These are phyloP conservation scores for Trididemnum clinides DNA, from an alignment of 23 tunicate species.

Conservation along the genomic window DNA sequence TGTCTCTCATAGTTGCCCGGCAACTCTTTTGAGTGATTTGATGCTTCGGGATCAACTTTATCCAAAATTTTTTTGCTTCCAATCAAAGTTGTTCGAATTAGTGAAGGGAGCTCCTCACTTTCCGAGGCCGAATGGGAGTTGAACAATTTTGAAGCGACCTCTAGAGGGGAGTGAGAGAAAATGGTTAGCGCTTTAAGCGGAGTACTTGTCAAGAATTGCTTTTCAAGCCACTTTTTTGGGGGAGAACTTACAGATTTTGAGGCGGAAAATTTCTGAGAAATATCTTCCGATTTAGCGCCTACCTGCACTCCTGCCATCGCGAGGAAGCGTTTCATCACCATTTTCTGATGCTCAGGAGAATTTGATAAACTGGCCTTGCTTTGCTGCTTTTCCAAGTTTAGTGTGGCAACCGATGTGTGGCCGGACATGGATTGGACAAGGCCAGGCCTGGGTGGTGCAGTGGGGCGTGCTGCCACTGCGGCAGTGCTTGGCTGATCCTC, in stretches of 20 bases:
- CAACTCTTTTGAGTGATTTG: no score
- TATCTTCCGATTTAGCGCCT: neutral
- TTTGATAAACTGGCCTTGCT: neutral
- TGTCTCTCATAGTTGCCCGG: no score
- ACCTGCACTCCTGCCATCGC: neutral
- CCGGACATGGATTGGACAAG: neutral
- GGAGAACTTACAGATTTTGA: neutral
- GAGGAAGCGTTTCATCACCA: neutral
- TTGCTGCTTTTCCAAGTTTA: neutral
- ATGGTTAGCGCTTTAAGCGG: neutral
- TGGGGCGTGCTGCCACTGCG: neutral
- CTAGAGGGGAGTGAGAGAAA: neutral
- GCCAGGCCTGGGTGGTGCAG: neutral
- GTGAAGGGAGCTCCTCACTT: no score
- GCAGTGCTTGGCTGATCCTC: no score
- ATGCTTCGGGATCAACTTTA: no score
- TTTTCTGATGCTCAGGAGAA: neutral
- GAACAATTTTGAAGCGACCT: neutral
- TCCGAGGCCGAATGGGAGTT: no score
- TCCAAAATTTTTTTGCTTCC: no score
- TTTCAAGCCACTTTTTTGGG: no score
- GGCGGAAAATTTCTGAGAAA: neutral
- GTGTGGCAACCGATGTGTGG: neutral
- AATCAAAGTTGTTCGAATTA: no score
- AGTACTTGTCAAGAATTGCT: neutral